phyloP scores from a whole-genome alignment of 2,797 vertebrate species.

The Pagetopsis macropterus region DNA sequence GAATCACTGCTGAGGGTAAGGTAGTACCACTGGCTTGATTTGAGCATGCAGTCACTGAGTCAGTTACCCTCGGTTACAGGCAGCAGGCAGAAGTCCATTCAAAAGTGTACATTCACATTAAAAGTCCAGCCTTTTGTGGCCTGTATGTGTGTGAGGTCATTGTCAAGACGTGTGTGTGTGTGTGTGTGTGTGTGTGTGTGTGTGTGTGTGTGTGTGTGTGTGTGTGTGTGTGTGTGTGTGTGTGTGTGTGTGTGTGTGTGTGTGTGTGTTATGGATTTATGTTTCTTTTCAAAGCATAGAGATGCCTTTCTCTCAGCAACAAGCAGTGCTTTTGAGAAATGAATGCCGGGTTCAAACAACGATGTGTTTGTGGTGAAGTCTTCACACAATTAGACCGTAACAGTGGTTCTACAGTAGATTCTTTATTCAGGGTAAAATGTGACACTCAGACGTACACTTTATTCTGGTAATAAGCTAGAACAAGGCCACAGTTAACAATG shows the following conservation, averaged over 20 bases:
- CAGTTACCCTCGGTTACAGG: conserved; percentile 54
- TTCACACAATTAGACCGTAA: conserved; percentile 23
- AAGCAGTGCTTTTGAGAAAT: conserved; percentile 28
- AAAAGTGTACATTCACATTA: conserved; percentile 50
- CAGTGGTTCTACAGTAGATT: not conserved
- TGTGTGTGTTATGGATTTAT: conserved; percentile 22
- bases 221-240: no score
- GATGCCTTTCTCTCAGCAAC: conserved; percentile 43
- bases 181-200: no score
- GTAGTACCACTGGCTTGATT: conserved; percentile 33
- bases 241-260: no score
- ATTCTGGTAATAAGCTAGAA: not conserved
- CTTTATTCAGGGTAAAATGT: not conserved
- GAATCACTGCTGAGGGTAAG: conserved; percentile 50
- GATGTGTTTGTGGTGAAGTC: conserved; percentile 37
- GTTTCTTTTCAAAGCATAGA: conserved; percentile 49
- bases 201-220: no score
- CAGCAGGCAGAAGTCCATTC: conserved; percentile 64
- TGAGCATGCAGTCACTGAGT: conserved; percentile 58
- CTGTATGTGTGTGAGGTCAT: conserved; percentile 23
- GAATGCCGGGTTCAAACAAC: conserved; percentile 37
- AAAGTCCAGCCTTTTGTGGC: conserved; percentile 28
- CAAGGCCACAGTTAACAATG: conserved; percentile 5
- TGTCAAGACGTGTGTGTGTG: conserved; percentile 12
- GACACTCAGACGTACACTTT: conserved; percentile 11